Base-by-base conservation (phyloP, 35 echinoderm and acorn worm genomes). In the Antedon bifida region DNA sequence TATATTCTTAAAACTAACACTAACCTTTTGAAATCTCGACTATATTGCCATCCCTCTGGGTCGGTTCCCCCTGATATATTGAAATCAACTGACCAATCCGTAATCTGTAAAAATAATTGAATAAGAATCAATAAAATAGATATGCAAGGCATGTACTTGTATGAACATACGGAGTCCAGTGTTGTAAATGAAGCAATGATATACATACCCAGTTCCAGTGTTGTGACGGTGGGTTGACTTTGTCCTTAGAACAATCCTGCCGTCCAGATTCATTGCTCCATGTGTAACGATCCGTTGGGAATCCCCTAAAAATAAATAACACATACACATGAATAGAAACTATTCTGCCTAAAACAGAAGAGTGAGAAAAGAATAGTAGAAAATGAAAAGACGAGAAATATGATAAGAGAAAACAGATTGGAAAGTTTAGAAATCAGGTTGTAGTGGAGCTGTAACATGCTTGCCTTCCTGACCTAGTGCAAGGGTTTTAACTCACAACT, bases 141-240 rank as follows among this genome's bases (percentile, higher is more conserved):
- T n/a, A n/a, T n/a, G n/a, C n/a, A 29, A 29, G 10, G n/a, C n/a
- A 76, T 32, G 26, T 9, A 29, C n/a, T 64, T 64, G 26, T 11
- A 16, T 64, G 51, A 64, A 64, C 1, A 64, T 16, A 64, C 5
- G 26, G 2, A 26, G 7, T 64, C 9, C 26, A 64, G 39, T 64
- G 51, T 64, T 7, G 9, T 35, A n/a, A n/a, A n/a, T n/a, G n/a
- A n/a, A n/a, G n/a, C 13, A 14, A 73, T n/a, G 13, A 73, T 14
- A 73, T 30, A 91, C 88, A 88, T 75, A 97, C 94, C 94, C 94
- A 97, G 29, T 97, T 90, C 94, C 94, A 97, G 31, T 92, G 94
- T 42, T 75, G 81, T 23, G 90, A 92, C 3, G 94, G 94, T 30
- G 84, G 81, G 17, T 89, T 86, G 5, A 97, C 88, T 9, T 42